Conservation (phyloP, 1,140 invertebrate genomes). For the Papilio xuthus region DNA sequence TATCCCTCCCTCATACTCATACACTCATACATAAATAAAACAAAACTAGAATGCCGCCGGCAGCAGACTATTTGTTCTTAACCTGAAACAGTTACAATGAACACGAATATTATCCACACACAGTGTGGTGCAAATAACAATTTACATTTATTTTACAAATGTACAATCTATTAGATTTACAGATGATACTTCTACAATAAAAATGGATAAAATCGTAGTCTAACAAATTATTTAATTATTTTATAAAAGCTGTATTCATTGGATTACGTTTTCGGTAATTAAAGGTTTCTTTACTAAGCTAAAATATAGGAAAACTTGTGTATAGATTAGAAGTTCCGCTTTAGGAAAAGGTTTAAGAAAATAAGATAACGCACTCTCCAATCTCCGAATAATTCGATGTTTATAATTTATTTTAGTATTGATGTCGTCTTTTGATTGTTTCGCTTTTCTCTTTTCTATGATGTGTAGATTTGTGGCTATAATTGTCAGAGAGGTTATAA, state of each 20-base stretch:
- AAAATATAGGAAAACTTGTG: background rate
- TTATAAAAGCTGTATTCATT: no score
- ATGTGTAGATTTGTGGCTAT: conserved; percentile 9
- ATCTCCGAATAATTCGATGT: background rate
- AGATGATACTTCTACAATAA: background rate
- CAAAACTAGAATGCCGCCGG: background rate
- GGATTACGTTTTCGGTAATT: no score
- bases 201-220: background rate
- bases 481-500: background rate
- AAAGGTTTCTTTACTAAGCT: background rate
- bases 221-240: background rate
- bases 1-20: background rate
- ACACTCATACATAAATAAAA: background rate
- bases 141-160: background rate
- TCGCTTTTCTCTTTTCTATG: conserved; percentile 7
- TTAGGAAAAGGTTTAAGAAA: background rate
- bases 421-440: background rate
- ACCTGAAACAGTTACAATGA: conserved; percentile 13
- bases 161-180: background rate
- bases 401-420: background rate
- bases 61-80: conserved; percentile 1
- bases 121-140: background rate
- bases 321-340: background rate
- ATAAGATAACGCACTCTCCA: background rate
- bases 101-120: conserved; percentile 3